Base-by-base conservation (phyloP, 2,113 vertebrate genomes). In the Mus pahari region DNA sequence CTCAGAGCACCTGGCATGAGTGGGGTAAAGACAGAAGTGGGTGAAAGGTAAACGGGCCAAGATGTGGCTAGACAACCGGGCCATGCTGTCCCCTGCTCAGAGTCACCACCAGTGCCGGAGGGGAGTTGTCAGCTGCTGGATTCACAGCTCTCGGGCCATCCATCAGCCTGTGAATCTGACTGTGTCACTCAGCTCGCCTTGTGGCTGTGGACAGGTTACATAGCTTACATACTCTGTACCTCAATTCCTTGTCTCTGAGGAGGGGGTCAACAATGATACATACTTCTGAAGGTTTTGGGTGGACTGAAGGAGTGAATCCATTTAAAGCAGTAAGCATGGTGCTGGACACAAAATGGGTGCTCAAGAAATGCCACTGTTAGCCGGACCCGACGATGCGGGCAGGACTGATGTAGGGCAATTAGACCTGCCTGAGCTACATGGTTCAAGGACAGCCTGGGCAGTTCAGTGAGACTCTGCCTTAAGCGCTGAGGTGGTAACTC, bases 161-260 rank as follows among this genome's bases (percentile, higher is more conserved):
- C 78, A 79, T 9, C 19, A 22, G 12, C 31, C 28, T 39, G 73
- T 48, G 84, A 92, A 4, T 87, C 33, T 58, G 50, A 64, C 64
- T 68, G 33, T 33, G 39, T 42, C 68, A 62, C n/a, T 55, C 53
- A 55, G 28, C 26, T 33, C 77, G 86, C 83, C 71, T 45, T 36
- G 86, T 62, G 42, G 36, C 66, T 81, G 53, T 31, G 39, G 58
- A 53, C 90, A 94, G n/a, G n/a, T 90, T 22, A 79, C 20, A 50
- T 75, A 81, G 66, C 58, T 5, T 93, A n/a, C n/a, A n/a, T n/a
- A n/a, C 71, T 95, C 81, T 81, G 75, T 68, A 74, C 31, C 66
- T 86, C 66, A 28, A 33, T 68, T 91, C 36, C 58, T 81, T 75
- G 84, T 26, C 81, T 81, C 45, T 91, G 19, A 91, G 89, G 55